Conservation (phyloP, 2,888 invertebrate species). For the Dolichomitus sp. region DNA sequence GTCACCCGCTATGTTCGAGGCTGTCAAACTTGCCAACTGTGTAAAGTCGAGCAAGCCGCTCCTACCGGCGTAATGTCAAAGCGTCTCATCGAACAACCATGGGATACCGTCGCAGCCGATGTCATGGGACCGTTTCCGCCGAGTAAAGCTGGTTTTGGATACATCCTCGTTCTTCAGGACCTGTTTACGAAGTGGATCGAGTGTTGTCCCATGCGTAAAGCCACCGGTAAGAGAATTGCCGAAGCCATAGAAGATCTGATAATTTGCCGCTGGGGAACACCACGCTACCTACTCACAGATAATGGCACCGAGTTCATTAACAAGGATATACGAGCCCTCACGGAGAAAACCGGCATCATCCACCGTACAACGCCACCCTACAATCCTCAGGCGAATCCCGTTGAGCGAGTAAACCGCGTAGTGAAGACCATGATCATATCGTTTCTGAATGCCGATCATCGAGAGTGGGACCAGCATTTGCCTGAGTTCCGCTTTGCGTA, state of each 20-base stretch:
- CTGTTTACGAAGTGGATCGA: too few relatives aligned
- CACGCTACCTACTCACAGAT: constrained; percentile 65
- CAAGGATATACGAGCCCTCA: constrained; percentile 47
- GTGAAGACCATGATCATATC: neutral
- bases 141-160: constrained; percentile 52
- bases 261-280: constrained; percentile 63
- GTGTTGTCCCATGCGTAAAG: constrained; percentile 52
- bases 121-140: constrained; percentile 71
- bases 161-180: constrained; percentile 66
- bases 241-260: constrained; percentile 63
- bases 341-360: constrained; percentile 42
- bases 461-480: too few relatives aligned
- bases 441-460: too few relatives aligned
- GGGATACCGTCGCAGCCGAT: constrained; percentile 67
- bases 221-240: constrained; percentile 56
- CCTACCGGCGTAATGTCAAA: constrained; percentile 68
- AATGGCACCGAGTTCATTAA: constrained; percentile 68
- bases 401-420: neutral
- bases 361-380: too few relatives aligned
- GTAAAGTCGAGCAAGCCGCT: constrained; percentile 50
- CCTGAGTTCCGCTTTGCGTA: too few relatives aligned
- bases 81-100: constrained; percentile 57
- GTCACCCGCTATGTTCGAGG: constrained; percentile 39
- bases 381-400: neutral
- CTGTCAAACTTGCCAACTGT: constrained; percentile 69